Conservation (phyloP, 2,888 invertebrate species). For the Argyresthia goedartella region DNA sequence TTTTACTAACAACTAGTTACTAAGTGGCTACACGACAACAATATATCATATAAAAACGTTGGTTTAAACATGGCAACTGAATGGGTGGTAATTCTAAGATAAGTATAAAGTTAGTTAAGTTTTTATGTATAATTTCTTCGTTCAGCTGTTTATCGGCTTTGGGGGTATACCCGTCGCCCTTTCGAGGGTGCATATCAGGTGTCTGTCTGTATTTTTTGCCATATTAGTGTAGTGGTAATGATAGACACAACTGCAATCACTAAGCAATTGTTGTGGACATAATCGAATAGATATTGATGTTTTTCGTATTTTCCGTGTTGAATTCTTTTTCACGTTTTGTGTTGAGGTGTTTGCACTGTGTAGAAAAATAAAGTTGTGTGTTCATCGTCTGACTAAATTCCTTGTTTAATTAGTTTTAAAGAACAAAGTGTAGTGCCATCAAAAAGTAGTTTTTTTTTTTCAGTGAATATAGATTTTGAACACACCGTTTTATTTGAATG, state of each 20-base stretch:
- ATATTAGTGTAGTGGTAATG: constrained; percentile 51
- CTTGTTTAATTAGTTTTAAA: too few relatives aligned
- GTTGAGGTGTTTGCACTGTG: constrained; percentile 11
- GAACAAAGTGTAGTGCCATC: too few relatives aligned
- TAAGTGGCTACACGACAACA: constrained; percentile 37
- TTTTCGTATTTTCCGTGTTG: constrained; percentile 1
- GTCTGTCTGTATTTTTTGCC: constrained; percentile 37
- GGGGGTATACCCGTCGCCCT: constrained; percentile 21
- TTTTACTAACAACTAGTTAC: constrained; percentile 66
- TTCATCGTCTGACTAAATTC: too few relatives aligned
- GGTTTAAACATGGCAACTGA: not conserved
- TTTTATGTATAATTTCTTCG: constrained; percentile 21
- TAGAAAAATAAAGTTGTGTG: too few relatives aligned
- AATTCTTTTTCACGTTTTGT: constrained; percentile 7
- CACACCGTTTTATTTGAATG: too few relatives aligned
- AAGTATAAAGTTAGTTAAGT: constrained; percentile 31
- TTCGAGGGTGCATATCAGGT: constrained; percentile 47
- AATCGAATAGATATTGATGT: constrained; percentile 43
- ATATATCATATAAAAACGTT: not conserved
- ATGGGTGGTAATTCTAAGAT: not conserved
- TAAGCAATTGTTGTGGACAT: constrained; percentile 53
- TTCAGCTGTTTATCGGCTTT: not conserved
- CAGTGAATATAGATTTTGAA: too few relatives aligned
- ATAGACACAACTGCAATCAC: constrained; percentile 34
- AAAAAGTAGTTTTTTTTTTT: too few relatives aligned